Conservation (phyloP, 2,113 vertebrate genomes). For the Oostethus manadensis region DNA sequence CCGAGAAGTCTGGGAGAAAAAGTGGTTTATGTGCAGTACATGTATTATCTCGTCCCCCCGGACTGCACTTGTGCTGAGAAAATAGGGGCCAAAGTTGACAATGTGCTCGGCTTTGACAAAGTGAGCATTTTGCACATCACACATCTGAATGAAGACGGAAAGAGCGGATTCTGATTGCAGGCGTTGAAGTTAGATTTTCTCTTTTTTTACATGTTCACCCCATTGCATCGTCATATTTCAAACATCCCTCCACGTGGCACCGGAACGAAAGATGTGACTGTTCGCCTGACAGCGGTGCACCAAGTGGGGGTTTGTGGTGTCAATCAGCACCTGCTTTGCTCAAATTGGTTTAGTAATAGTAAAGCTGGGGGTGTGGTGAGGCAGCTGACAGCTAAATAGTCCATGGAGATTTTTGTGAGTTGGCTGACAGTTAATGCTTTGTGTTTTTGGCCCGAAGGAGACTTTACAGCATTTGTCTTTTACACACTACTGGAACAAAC, state of each 20-base stretch:
- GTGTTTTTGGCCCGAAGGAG: constrained; percentile 56
- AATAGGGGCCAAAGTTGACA: constrained; percentile 51
- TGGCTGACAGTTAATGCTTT: constrained; percentile 65
- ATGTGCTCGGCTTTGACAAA: constrained; percentile 38
- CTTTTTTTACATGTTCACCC: constrained; percentile 15
- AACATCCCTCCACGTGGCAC: constrained; percentile 27
- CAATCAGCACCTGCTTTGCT: constrained; percentile 69
- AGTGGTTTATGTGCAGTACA: constrained; percentile 25
- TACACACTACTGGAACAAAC: constrained; percentile 54
- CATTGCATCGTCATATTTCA: constrained; percentile 45
- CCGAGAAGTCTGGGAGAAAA: constrained; percentile 36
- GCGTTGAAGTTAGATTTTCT: constrained; percentile 21
- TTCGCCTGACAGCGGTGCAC: constrained; percentile 48
- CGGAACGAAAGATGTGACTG: constrained; percentile 42
- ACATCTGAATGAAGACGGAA: constrained; percentile 10
- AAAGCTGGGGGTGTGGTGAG: constrained; percentile 43
- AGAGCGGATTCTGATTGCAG: constrained; percentile 13
- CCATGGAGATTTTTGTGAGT: constrained; percentile 61
- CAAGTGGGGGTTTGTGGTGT: constrained; percentile 56
- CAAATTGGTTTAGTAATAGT: constrained; percentile 66
- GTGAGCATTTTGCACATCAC: constrained; percentile 4
- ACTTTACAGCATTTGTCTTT: constrained; percentile 50
- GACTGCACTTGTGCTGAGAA: constrained; percentile 36
- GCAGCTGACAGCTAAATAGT: constrained; percentile 71
- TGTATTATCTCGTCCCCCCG: constrained; percentile 24